These are phyloP conservation scores for Calephelis perditalis DNA, from an alignment of 2,888 invertebrate genomes.

Conservation along the genomic window DNA sequence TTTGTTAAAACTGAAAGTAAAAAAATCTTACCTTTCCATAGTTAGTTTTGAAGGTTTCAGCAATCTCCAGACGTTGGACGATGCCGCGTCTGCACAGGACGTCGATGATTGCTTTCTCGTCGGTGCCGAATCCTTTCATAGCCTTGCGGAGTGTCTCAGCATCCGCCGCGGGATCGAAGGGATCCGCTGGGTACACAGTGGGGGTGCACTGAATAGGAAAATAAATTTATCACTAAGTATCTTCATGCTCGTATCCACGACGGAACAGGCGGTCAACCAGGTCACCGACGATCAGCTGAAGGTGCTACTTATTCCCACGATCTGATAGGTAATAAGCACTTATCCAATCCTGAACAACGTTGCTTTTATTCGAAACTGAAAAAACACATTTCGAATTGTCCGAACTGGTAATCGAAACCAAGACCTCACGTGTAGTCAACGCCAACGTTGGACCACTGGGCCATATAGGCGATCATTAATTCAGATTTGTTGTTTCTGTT, in stretches of 20 bases:
- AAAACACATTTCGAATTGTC: too few relatives aligned
- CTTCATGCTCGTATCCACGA: too few relatives aligned
- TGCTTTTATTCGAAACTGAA: too few relatives aligned
- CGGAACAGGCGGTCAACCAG: too few relatives aligned
- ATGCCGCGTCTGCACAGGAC: conserved; percentile 93
- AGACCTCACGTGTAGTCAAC: too few relatives aligned
- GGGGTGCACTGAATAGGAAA: conserved; percentile 84
- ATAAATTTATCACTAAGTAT: conserved; percentile 8
- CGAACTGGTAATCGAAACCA: too few relatives aligned
- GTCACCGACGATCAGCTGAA: too few relatives aligned
- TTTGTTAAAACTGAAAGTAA: background rate
- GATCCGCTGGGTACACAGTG: conserved; percentile 91
- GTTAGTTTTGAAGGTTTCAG: conserved; percentile 93
- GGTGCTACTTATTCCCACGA: background rate
- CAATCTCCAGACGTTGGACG: conserved; percentile 93
- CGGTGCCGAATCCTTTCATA: conserved; percentile 96
- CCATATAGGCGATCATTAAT: too few relatives aligned
- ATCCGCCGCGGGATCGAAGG: conserved; percentile 91
- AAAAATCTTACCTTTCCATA: conserved; percentile 87
- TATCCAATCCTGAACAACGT: too few relatives aligned
- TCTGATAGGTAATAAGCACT: background rate
- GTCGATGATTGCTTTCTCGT: conserved; percentile 94
- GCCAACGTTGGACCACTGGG: too few relatives aligned
- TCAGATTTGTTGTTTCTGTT: too few relatives aligned
- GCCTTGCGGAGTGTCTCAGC: conserved; percentile 91